phyloP scores from a whole-genome alignment of 2,888 invertebrate genomes.

The Leucophenga montana region DNA sequence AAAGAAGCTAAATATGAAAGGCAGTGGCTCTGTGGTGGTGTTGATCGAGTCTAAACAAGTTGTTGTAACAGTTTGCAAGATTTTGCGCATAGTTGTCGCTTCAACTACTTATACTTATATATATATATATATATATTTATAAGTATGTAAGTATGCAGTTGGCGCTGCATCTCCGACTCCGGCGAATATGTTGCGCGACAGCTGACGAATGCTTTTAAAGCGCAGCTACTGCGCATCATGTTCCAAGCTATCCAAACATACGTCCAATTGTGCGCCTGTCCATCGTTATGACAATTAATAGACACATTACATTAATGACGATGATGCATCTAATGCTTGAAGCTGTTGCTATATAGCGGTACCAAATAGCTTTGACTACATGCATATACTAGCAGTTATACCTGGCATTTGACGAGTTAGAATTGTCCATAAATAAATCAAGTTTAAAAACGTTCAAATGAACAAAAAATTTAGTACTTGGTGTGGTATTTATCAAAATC shows the following conservation, averaged over 20 bases:
- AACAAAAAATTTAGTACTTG: no score
- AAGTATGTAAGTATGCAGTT: constrained; percentile 29
- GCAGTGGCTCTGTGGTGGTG: background rate
- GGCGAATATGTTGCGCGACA: background rate
- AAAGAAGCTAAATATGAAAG: constrained; percentile 1
- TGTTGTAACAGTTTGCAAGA: constrained; percentile 63
- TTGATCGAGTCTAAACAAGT: constrained; percentile 36
- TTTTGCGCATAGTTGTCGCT: constrained; percentile 61
- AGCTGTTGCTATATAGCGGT: background rate
- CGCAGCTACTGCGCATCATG: constrained; percentile 12
- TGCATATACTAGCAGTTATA: no score
- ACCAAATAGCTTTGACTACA: background rate
- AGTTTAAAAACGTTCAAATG: no score
- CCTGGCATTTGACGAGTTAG: no score
- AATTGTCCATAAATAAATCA: no score
- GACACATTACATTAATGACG: constrained; percentile 56
- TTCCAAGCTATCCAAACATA: background rate
- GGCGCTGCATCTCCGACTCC: constrained; percentile 8
- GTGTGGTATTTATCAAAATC: no score
- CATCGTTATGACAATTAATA: constrained; percentile 56
- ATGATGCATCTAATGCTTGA: constrained; percentile 3
- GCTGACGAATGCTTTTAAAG: constrained; percentile 33
- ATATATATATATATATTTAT: no score
- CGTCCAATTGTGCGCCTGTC: constrained; percentile 9
- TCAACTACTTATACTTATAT: no score